A percentile compares a stretch with the other conserved stretches of the same genome.
These are phyloP conservation scores for Epizoanthus stellaris DNA, from an alignment of 92 coral and sea anemone species.

Conservation along the genomic window DNA sequence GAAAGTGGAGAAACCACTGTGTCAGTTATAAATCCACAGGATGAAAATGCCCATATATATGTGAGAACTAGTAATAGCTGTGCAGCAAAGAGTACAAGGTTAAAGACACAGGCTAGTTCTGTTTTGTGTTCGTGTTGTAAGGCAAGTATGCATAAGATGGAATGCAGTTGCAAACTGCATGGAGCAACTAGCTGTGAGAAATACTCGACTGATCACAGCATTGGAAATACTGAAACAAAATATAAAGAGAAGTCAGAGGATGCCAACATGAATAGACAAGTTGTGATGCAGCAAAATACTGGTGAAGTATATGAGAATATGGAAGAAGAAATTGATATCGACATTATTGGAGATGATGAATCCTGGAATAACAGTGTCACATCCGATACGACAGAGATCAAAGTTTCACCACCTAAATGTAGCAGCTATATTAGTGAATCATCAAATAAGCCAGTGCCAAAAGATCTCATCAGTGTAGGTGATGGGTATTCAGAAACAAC, in stretches of 20 bases:
- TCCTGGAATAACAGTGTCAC: neutral
- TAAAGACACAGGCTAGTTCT: neutral
- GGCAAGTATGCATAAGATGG: neutral
- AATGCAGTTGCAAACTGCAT: neutral
- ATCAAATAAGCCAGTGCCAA: neutral
- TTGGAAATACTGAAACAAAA: neutral
- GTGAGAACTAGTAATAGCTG: neutral
- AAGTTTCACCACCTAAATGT: neutral
- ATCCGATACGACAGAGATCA: neutral
- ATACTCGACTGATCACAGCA: neutral
- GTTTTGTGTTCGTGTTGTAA: neutral
- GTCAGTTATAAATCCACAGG: neutral
- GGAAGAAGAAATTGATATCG: slow-evolving; percentile 13
- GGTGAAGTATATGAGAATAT: neutral
- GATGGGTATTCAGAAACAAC: neutral
- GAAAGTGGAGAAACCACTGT: neutral
- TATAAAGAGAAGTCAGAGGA: neutral
- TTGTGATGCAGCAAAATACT: neutral
- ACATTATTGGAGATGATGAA: slow-evolving; percentile 16
- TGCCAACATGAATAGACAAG: neutral
- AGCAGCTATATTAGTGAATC: neutral
- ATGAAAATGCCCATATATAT: neutral
- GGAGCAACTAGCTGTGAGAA: neutral
- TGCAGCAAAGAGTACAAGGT: neutral
- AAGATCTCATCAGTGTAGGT: neutral